Conservation (phyloP, 2,888 invertebrate genomes). For the Drosophila glabriapex region DNA sequence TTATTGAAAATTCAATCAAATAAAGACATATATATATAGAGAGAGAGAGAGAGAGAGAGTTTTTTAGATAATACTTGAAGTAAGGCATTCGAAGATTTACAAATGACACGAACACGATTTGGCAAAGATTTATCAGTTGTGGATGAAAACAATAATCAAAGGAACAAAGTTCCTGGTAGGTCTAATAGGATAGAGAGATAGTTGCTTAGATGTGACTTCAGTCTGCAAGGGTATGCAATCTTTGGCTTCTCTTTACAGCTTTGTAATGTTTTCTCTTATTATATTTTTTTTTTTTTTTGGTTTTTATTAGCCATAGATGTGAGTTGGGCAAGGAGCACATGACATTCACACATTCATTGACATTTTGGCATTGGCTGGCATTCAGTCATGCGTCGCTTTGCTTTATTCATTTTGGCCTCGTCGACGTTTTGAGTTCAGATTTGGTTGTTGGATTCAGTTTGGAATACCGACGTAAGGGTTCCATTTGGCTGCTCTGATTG, state of each 20-base stretch:
- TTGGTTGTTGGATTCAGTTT: constrained; percentile 22
- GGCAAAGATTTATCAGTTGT: background rate
- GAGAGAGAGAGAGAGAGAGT: background rate
- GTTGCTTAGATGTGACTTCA: background rate
- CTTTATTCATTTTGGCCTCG: constrained; percentile 69
- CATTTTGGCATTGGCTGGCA: constrained; percentile 38
- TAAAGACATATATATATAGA: background rate
- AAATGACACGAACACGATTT: background rate
- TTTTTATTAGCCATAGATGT: constrained; percentile 29
- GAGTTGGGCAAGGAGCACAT: constrained; percentile 16
- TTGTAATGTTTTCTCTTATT: background rate
- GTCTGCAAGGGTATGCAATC: background rate
- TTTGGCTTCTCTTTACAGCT: background rate
- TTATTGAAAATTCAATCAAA: background rate
- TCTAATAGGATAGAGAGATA: background rate
- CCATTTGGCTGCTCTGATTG: constrained; percentile 73
- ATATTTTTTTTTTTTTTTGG: background rate
- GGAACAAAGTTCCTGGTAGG: background rate
- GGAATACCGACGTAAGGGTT: constrained; percentile 67
- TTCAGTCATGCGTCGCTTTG: constrained; percentile 70
- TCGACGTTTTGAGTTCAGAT: constrained; percentile 20
- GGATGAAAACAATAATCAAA: background rate
- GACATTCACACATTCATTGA: constrained; percentile 8
- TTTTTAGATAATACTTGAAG: background rate
- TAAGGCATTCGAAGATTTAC: background rate